A percentile compares a stretch with the other conserved stretches of the same genome.
These are phyloP conservation scores for Patella vulgata DNA, from an alignment of 1,140 invertebrate genomes.

Conservation along the genomic window DNA sequence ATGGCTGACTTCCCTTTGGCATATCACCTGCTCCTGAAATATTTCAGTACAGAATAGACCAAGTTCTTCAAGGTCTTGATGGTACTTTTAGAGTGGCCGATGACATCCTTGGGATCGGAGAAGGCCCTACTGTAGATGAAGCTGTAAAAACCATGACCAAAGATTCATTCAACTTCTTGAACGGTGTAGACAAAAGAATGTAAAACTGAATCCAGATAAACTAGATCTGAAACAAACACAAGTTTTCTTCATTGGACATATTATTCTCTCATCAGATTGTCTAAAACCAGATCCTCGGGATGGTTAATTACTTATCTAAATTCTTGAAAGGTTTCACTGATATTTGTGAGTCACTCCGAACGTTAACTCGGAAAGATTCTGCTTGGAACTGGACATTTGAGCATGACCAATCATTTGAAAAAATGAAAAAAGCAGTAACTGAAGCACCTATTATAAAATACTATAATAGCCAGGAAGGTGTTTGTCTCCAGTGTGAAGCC, in stretches of 20 bases:
- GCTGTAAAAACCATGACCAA: too few species aligned
- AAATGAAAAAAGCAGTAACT: constrained; percentile 33
- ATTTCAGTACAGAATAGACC: constrained; percentile 31
- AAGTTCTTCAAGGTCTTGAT: constrained; percentile 28
- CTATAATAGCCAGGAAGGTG: constrained; percentile 35
- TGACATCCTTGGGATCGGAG: constrained; percentile 29
- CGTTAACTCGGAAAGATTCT: constrained; percentile 36
- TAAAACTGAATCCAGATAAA: too few species aligned
- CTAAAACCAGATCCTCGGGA: constrained; percentile 39
- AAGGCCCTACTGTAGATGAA: too few species aligned
- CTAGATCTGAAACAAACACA: too few species aligned
- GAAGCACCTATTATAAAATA: constrained; percentile 37
- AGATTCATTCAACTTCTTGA: too few species aligned
- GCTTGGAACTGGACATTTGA: constrained; percentile 49
- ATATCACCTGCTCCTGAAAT: constrained; percentile 37
- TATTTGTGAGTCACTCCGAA: constrained; percentile 33
- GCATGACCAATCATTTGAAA: constrained; percentile 53
- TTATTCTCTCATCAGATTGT: constrained; percentile 28
- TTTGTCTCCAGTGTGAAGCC: constrained; percentile 44
- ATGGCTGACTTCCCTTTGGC: constrained; percentile 41
- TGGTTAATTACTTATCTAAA: constrained; percentile 30
- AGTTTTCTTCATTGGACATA: constrained; percentile 47
- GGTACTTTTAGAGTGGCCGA: constrained; percentile 28
- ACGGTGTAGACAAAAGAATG: too few species aligned
- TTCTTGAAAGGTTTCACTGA: constrained; percentile 19